Percentiles rank a stretch among this genome's conserved stretches.
Conservation (phyloP, 2,797 vertebrate species). For the Acipenser oxyrinchus region DNA sequence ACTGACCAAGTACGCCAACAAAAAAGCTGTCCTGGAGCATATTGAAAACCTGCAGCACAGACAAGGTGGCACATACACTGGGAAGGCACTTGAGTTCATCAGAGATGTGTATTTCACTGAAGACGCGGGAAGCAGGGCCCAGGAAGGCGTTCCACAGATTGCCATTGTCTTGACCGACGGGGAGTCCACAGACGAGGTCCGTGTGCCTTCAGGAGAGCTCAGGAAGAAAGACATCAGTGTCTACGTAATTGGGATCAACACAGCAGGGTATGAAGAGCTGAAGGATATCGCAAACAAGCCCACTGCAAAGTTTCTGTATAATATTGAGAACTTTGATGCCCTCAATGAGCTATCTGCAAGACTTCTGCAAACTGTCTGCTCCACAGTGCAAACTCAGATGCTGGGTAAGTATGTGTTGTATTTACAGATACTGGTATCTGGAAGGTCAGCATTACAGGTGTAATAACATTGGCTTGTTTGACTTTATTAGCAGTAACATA, state of each 20-base stretch:
- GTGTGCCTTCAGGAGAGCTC: slow-evolving; percentile 39
- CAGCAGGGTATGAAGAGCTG: slow-evolving; percentile 42
- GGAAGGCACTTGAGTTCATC: slow-evolving; percentile 61
- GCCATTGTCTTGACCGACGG: slow-evolving; percentile 66
- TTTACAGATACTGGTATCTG: too few species aligned
- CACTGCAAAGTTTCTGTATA: slow-evolving; percentile 48
- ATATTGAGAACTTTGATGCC: slow-evolving; percentile 45
- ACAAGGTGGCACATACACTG: slow-evolving; percentile 51
- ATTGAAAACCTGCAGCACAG: slow-evolving; percentile 49
- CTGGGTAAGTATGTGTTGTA: slow-evolving; percentile 46
- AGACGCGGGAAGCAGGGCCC: slow-evolving; percentile 50
- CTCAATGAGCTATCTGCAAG: slow-evolving; percentile 38
- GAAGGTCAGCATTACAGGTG: too few species aligned
- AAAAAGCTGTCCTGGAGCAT: slow-evolving; percentile 44
- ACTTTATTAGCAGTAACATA: too few species aligned
- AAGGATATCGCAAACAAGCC: slow-evolving; percentile 60
- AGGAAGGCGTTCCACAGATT: slow-evolving; percentile 58
- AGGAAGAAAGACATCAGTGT: slow-evolving; percentile 53
- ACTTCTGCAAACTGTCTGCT: slow-evolving; percentile 56
- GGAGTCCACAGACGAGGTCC: slow-evolving; percentile 53
- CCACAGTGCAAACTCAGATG: slow-evolving; percentile 43
- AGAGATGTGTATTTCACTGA: slow-evolving; percentile 45
- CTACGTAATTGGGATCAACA: slow-evolving; percentile 59
- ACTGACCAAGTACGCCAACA: slow-evolving; percentile 53
- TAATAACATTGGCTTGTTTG: too few species aligned